Evolutionary conservation across 1,140 invertebrate genomes (phyloP), one percentile per base, ranked within the genome.

Genomic region (Drosophila lacteicornis): DNA sequence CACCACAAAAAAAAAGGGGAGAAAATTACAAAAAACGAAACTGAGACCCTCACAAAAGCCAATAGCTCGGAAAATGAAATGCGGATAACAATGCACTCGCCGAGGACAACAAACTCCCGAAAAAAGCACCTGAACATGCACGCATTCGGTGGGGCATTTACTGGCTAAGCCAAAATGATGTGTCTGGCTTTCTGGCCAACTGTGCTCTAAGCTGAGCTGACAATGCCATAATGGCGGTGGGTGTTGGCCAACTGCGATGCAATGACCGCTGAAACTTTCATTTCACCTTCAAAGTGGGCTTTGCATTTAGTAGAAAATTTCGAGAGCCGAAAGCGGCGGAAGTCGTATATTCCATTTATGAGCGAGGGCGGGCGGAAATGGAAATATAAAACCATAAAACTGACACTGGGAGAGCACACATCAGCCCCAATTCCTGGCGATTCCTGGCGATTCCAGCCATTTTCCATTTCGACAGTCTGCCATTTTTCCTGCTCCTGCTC

Each of bases 331-430:
- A 38, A 17, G 17, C 25, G 17, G 56, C 63, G 75, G 75, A 85
- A 90, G 85, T 82, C 75, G 58, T 80, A 82, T 90, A 66, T 90
- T 85, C 62, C 71, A 82, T 85, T 82, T 90, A 82, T 82, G 79
- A 79, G 61, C 53, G 56, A 79, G 63, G 67, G 62, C 43, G 75
- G 75, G 75, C 85, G 81, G 85, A 90, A 90, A 90, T 90, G 85
- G 79, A 90, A 90, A 81, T 85, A 79, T 79, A 76, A 90, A 80
- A 66, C 79, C 85, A 85, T 90, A 88, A 80, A 88, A 90, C 62
- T 84, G 75, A 43, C 67, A 53, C 47, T 58, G 30, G 19, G 12
- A 43, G 22, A 47, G 22, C 73, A 55, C 55, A 49, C 25, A 63
- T 69, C 62, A 50, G 46, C 25, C 56, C 27, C 25, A 11, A 61